Evolutionary conservation across 2,888 invertebrate genomes (phyloP), one percentile per base, ranked within the genome.

Genomic region (Acrobasis suavella): DNA sequence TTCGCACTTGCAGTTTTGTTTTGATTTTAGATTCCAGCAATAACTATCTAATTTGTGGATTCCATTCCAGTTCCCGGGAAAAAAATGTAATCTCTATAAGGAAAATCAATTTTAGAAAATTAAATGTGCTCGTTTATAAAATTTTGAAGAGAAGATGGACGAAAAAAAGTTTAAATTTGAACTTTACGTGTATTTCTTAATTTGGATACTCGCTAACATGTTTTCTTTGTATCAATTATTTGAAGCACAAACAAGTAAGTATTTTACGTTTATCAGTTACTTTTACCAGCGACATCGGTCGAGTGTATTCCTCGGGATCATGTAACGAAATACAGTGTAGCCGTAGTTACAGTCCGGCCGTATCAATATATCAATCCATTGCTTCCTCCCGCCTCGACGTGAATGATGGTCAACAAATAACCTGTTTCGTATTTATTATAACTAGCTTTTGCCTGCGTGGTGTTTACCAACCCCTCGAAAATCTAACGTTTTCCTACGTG

Each of bases 161-260:
- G 73, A 59, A 65, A 77, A 76, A 67, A 60, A 86, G 62, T 72
- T 75, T 72, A 68, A 62, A 49, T 58, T 74, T 15, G 94, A 95
- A 81, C 83, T 87, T 65, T 69, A 72, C 60, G 52, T 89, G 59
- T 94, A 94, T 81, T 91, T 94, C 70, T 65, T 78, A 68, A 72
- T 89, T 66, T 95, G 95, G 95, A 92, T 78, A 56, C 75, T 78
- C 46, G 91, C 92, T 22, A 93, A 94, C 71, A 73, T 93, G 62
- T 94, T 93, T 83, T 92, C 94, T 2, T 82, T 95, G 61, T 93
- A 91, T 72, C 87, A 91, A 72, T 89, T 95, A 70, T 87, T 89
- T 73, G 72, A 83, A 52, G 86, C 89, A 63, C 93, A 93, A 76
- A 87, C 86, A 72, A 90, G 95, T 95, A 89, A 85, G 80, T 69